These are phyloP conservation scores for Microctonus aethiopoides DNA, from an alignment of 2,888 invertebrate species.

Conservation along the genomic window DNA sequence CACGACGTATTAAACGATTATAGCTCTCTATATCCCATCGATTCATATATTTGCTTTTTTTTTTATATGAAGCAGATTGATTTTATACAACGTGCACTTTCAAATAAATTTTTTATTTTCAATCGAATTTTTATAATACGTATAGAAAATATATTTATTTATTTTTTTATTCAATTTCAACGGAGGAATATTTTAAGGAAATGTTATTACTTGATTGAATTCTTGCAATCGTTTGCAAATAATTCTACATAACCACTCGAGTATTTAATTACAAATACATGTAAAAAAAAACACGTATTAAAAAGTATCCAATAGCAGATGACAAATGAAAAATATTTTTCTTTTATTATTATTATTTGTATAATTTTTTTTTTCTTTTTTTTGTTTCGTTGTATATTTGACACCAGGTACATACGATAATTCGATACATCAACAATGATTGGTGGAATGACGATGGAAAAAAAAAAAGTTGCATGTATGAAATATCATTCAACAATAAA, in stretches of 20 bases:
- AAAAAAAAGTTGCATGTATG: neutral
- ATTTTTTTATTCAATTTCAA: neutral
- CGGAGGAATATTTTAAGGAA: neutral
- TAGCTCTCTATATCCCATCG: neutral
- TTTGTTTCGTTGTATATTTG: neutral
- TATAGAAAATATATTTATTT: no score
- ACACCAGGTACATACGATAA: neutral
- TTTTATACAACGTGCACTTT: constrained; percentile 8
- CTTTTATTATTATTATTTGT: neutral
- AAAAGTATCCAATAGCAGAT: neutral
- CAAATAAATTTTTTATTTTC: constrained; percentile 20
- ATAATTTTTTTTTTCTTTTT: neutral
- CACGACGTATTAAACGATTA: constrained; percentile 26
- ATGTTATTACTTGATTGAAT: neutral
- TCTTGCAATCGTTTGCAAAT: neutral
- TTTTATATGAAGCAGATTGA: constrained; percentile 15
- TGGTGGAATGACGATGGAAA: neutral
- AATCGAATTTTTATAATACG: no score
- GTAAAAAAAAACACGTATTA: neutral
- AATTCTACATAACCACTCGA: neutral
- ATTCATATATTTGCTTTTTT: neutral
- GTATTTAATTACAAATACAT: neutral
- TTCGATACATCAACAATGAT: constrained; percentile 3
- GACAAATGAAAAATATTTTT: neutral
- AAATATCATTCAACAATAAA: constrained; percentile 18